Evolutionary conservation across 2,888 invertebrate species (phyloP).

Genomic region (Tridacna gigas): DNA sequence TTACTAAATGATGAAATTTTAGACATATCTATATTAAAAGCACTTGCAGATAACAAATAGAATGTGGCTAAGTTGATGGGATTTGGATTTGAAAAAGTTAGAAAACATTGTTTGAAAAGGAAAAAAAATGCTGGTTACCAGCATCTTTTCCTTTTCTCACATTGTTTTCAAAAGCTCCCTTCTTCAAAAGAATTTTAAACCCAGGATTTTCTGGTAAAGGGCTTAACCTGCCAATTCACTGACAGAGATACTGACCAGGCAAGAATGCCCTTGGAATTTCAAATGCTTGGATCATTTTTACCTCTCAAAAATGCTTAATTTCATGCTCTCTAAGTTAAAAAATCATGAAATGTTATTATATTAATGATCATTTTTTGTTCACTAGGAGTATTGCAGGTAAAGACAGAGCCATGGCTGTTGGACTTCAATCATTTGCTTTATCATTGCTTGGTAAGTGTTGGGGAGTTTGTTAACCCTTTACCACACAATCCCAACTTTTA

Average conservation of each 20-base stretch:
- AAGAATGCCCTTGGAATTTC: neutral
- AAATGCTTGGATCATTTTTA: neutral
- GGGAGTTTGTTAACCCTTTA: too few relatives aligned
- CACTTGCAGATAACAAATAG: neutral
- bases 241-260: neutral
- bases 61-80: neutral
- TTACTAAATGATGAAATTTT: too few relatives aligned
- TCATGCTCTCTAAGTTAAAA: neutral
- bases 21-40: too few relatives aligned
- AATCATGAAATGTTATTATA: neutral
- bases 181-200: neutral
- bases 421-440: conserved; percentile 57
- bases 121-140: neutral
- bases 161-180: neutral
- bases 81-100: neutral
- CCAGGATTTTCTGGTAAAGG: neutral
- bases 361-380: neutral
- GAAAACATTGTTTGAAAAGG: neutral
- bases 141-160: neutral
- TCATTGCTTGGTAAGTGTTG: conserved; percentile 54
- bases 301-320: neutral
- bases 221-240: neutral
- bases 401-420: conserved; percentile 67
- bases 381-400: conserved; percentile 54
- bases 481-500: too few relatives aligned